Percentiles rank a stretch among this genome's conserved stretches.
These are phyloP conservation scores for Leptopilina drosophilae DNA, from an alignment of 2,888 invertebrate genomes.

Conservation along the genomic window DNA sequence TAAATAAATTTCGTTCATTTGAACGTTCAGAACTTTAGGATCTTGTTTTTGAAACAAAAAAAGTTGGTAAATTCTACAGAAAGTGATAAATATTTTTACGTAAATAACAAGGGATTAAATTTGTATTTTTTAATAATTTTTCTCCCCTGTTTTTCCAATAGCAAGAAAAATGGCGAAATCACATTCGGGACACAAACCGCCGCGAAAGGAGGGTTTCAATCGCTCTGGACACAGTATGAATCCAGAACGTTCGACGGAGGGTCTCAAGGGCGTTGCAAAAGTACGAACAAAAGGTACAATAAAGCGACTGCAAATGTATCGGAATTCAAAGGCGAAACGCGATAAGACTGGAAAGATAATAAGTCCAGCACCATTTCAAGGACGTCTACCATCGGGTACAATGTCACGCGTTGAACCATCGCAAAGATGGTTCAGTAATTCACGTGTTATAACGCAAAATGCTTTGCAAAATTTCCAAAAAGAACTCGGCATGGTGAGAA, in stretches of 20 bases:
- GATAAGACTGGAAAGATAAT: slow-evolving; percentile 93
- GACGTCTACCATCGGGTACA: slow-evolving; percentile 90
- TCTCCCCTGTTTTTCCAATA: background rate
- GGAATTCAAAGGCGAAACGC: slow-evolving; percentile 96
- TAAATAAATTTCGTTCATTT: too few relatives aligned
- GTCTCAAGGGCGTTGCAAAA: slow-evolving; percentile 90
- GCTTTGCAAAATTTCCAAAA: slow-evolving; percentile 94
- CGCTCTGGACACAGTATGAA: slow-evolving; percentile 96
- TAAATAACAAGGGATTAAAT: too few relatives aligned
- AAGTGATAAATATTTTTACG: too few relatives aligned
- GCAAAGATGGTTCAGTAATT: slow-evolving; percentile 99
- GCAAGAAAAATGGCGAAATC: slow-evolving; percentile 85
- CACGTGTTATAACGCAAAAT: slow-evolving; percentile 95
- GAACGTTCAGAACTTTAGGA: too few relatives aligned
- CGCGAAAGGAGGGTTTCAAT: slow-evolving; percentile 91
- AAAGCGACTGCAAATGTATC: slow-evolving; percentile 98
- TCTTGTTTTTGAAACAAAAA: too few relatives aligned
- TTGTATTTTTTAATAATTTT: too few relatives aligned
- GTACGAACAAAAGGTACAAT: slow-evolving; percentile 95
- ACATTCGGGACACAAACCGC: slow-evolving; percentile 84
- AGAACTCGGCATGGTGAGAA: slow-evolving; percentile 95
- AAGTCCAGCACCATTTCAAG: slow-evolving; percentile 97
- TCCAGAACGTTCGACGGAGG: slow-evolving; percentile 89
- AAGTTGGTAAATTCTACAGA: too few relatives aligned
- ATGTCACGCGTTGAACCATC: slow-evolving; percentile 97